These are phyloP conservation scores for Elysia crispata DNA, from an alignment of 2,888 invertebrate genomes.

Conservation along the genomic window DNA sequence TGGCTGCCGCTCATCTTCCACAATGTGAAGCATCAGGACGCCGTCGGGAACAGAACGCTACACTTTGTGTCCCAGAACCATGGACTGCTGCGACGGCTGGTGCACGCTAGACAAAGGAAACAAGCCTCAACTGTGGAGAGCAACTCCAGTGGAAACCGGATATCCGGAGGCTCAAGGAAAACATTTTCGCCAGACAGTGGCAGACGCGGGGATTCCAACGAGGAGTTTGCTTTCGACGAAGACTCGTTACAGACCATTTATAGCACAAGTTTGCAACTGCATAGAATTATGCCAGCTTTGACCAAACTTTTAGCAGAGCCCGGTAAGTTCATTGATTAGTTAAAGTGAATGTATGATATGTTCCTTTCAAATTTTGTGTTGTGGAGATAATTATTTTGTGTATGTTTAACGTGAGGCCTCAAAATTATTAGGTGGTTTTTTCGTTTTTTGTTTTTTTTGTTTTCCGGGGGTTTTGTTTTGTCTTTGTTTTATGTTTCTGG, in stretches of 20 bases:
- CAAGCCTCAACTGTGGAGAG: no score
- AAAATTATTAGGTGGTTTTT: no score
- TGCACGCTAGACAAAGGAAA: not conserved
- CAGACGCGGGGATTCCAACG: not conserved
- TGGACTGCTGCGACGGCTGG: conserved; percentile 5
- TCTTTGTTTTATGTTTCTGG: no score
- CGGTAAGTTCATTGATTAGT: conserved; percentile 57
- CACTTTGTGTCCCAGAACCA: conserved; percentile 37
- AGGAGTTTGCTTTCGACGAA: conserved; percentile 5
- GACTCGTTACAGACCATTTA: conserved; percentile 57
- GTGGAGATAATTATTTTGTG: no score
- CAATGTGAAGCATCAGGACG: conserved; percentile 62
- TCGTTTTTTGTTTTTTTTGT: no score
- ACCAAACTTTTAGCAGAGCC: conserved; percentile 67
- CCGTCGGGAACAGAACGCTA: conserved; percentile 62
- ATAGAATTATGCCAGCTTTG: conserved; percentile 63
- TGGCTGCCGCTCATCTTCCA: conserved; percentile 70
- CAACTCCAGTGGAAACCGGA: no score
- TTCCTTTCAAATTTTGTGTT: no score
- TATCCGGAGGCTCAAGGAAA: no score
- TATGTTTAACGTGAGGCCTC: no score
- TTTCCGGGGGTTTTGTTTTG: no score
- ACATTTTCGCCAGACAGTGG: no score
- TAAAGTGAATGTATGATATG: not conserved
- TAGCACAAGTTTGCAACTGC: conserved; percentile 59